phyloP scores from a whole-genome alignment of 2,797 vertebrate species.

The Eleutherodactylus coqui region DNA sequence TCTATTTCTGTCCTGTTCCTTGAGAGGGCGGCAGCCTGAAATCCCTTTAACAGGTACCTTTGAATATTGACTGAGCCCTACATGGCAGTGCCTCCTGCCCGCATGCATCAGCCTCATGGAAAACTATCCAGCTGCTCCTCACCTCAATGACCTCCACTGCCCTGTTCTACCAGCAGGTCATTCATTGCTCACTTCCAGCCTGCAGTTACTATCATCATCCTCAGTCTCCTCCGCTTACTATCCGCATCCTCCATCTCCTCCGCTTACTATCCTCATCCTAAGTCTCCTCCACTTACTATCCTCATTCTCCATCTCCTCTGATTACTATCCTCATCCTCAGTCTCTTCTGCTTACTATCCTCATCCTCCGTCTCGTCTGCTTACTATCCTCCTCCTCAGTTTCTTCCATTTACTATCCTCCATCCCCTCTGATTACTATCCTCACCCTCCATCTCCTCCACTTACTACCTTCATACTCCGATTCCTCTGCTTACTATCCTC shows the following conservation, averaged over 20 bases:
- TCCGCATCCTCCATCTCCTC: background rate
- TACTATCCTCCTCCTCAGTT: background rate
- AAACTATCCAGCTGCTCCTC: background rate
- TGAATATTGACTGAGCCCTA: background rate
- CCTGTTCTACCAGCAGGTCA: background rate
- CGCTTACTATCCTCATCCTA: background rate
- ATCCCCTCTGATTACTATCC: background rate
- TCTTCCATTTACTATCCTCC: too few species aligned
- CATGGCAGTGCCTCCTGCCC: too few species aligned
- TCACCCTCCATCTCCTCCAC: background rate
- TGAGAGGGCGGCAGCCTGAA: background rate
- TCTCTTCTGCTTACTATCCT: background rate
- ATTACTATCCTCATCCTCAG: too few species aligned
- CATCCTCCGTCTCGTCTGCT: background rate
- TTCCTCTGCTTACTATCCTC: background rate
- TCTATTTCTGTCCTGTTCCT: slow-evolving; percentile 31
- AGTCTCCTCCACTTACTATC: background rate
- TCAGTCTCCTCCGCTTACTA: background rate
- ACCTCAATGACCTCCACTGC: too few species aligned
- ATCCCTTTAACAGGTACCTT: slow-evolving; percentile 26
- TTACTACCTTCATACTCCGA: background rate
- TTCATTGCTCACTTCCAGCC: background rate
- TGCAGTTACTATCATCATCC: background rate
- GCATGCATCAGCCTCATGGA: background rate
- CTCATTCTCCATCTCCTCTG: too few species aligned